These are phyloP conservation scores for Chironex yamaguchii DNA, from an alignment of 30 jellyfish, hydroid and myxozoan species.

Conservation along the genomic window DNA sequence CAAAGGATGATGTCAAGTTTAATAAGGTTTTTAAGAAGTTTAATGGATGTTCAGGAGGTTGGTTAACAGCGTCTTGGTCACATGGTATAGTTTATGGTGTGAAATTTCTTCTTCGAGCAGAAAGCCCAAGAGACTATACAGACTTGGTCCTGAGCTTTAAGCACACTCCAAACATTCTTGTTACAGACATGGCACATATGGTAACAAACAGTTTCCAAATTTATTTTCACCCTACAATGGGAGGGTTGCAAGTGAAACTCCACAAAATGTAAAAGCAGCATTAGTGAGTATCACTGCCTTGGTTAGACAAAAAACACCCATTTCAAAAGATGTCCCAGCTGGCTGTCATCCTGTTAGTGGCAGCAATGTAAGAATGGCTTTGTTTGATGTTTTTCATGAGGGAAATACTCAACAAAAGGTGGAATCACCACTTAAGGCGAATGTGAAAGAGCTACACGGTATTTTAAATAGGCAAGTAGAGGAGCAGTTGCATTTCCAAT, in stretches of 20 bases:
- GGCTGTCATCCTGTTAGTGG: slow-evolving; percentile 37
- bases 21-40: neutral
- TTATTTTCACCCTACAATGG: slow-evolving; percentile 29
- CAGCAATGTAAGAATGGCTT: slow-evolving; percentile 1
- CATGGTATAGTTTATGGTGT: slow-evolving; percentile 7
- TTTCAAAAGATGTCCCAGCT: neutral
- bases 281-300: slow-evolving; percentile 34
- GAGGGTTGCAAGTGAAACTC: slow-evolving; percentile 45
- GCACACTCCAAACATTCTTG: slow-evolving; percentile 1
- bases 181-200: slow-evolving; percentile 41
- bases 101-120: neutral
- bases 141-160: neutral
- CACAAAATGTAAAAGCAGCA: slow-evolving; percentile 15
- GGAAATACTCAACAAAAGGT: neutral
- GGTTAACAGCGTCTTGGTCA: slow-evolving; percentile 11
- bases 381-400: slow-evolving; percentile 36
- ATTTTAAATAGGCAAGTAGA: slow-evolving; percentile 12
- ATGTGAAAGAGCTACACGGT: slow-evolving; percentile 31
- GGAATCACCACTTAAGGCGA: slow-evolving; percentile 23
- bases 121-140: slow-evolving; percentile 19
- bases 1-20: neutral
- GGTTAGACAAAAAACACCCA: slow-evolving; percentile 13
- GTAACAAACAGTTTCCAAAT: neutral
- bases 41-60: slow-evolving; percentile 9
- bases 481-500: slow-evolving; percentile 46